These are phyloP conservation scores for Taxidea taxus DNA, from an alignment of 2,113 vertebrate species.

Conservation along the genomic window DNA sequence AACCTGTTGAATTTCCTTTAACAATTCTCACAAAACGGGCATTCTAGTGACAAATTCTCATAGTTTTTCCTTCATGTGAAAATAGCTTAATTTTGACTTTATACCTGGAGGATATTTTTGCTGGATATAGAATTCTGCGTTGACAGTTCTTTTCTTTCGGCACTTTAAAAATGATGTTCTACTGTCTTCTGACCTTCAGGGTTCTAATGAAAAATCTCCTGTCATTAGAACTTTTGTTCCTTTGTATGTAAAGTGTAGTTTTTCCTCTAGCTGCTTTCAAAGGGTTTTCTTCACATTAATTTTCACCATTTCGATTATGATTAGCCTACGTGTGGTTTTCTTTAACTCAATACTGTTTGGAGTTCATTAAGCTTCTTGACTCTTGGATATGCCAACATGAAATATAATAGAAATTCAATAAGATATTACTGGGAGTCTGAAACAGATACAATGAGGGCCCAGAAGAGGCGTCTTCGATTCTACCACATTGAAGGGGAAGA, in stretches of 20 bases:
- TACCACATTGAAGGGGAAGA: neutral
- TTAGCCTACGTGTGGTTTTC: neutral
- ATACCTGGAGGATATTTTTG: neutral
- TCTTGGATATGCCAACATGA: neutral
- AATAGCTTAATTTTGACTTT: neutral
- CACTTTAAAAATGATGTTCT: neutral
- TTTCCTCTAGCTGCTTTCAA: neutral
- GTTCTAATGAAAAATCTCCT: neutral
- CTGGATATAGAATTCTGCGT: neutral
- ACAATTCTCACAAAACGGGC: neutral
- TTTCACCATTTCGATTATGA: neutral
- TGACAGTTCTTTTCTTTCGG: neutral
- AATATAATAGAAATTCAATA: neutral
- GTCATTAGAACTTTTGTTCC: neutral
- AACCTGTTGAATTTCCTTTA: neutral
- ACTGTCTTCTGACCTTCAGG: neutral
- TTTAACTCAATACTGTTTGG: neutral
- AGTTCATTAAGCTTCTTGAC: neutral
- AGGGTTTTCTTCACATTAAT: neutral
- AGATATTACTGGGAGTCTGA: neutral
- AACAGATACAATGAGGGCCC: neutral
- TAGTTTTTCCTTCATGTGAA: neutral
- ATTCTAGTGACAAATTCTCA: neutral
- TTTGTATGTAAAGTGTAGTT: neutral
- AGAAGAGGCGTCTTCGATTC: neutral